Evolutionary conservation across 30 jellyfish, hydroid and myxozoan species (phyloP), one percentile per base, ranked within the genome.

Genomic region (Hydractinia echinata): DNA sequence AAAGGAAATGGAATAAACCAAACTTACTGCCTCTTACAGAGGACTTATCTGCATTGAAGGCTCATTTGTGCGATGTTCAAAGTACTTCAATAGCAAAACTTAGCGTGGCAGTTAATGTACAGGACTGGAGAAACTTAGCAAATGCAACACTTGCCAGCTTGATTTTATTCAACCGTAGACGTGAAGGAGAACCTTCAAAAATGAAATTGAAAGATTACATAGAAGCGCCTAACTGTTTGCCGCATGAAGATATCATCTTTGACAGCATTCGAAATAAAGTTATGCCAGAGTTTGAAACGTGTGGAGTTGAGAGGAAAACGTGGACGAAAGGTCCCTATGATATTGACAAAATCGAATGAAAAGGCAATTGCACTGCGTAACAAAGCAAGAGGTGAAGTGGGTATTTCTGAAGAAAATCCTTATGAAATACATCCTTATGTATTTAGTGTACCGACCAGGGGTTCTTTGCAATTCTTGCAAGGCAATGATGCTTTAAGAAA

Each of bases 371-470:
- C 16, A 8, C 18, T 62, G 15, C 79, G 54, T 16, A 60, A 18
- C 51, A 58, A 77, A 62, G 4, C 81, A 16, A 51, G 85, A 62
- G 81, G 60, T 19, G 52, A 61, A 48, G 52, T 84, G 68, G 94
- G 94, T 21, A 79, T 76, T 53, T 53, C 71, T 39, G 53, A 60
- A 54, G 88, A 76, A 11, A 84, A 84, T 60, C 54, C 61, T 64
- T 76, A 61, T 70, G 66, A n/a, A n/a, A n/a, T n/a, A n/a, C n/a
- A n/a, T n/a, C n/a, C n/a, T 64, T 76, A 61, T 70, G 66, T 84
- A 61, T 84, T 84, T 69, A 87, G 87, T 5, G 87, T 77, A 58
- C 94, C 94, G 10, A 60, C 94, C 51, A 61, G 79, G 66, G 84
- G 62, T 60, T 84, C 87, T 72, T 13, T 21, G 13, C 76, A 77